These are phyloP conservation scores for Oreohelix idahoensis DNA, from an alignment of 1,140 invertebrate genomes.

Conservation along the genomic window DNA sequence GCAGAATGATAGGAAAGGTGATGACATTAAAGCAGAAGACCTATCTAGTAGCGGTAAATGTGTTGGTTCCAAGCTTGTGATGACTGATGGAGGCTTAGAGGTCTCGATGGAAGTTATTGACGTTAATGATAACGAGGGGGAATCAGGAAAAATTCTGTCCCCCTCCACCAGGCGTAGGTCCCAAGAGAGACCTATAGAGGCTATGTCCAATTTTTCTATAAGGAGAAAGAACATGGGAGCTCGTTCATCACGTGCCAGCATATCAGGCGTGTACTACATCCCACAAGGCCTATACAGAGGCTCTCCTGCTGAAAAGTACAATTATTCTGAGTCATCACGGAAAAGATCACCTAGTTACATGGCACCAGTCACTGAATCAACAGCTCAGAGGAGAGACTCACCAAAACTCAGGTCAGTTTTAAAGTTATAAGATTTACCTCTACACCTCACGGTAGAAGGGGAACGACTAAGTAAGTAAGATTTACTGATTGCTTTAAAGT, in stretches of 20 bases:
- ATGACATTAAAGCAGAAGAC: too few species aligned
- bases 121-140: background rate
- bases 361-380: background rate
- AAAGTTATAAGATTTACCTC: too few species aligned
- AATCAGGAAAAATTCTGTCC: background rate
- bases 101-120: constrained; percentile 8
- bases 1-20: background rate
- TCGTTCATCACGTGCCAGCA: background rate
- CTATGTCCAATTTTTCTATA: background rate
- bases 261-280: background rate
- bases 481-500: too few species aligned
- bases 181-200: background rate
- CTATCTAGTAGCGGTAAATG: background rate
- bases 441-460: too few species aligned
- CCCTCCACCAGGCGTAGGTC: background rate
- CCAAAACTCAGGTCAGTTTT: background rate
- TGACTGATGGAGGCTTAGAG: constrained; percentile 19
- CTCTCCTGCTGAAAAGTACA: background rate
- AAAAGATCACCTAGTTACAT: too few species aligned
- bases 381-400: background rate
- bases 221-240: background rate
- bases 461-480: too few species aligned
- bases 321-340: background rate
- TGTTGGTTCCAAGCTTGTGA: background rate
- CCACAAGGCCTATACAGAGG: background rate